Percentiles rank a stretch among this genome's conserved stretches.
These are phyloP conservation scores for Drosophila helvetica DNA, from an alignment of 2,888 invertebrate species.

Conservation along the genomic window DNA sequence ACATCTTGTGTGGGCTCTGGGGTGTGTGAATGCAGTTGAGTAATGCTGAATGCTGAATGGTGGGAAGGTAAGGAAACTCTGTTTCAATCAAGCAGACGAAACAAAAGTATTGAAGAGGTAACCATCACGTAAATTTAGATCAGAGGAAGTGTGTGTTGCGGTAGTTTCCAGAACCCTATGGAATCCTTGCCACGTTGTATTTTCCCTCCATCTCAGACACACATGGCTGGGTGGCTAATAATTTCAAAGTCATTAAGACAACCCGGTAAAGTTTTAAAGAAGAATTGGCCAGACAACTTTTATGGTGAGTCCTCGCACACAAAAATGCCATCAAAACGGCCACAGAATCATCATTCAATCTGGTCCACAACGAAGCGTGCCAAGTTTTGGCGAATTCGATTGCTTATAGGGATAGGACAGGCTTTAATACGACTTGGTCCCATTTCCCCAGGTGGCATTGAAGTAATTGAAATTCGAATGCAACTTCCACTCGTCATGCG, in stretches of 20 bases:
- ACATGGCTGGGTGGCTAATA: slow-evolving; percentile 16
- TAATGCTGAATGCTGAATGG: too few relatives aligned
- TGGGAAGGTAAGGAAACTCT: too few relatives aligned
- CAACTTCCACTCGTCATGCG: slow-evolving; percentile 13
- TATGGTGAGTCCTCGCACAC: slow-evolving; percentile 2
- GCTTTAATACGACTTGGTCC: slow-evolving; percentile 37
- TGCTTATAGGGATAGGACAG: slow-evolving; percentile 6
- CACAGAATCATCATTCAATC: slow-evolving; percentile 36
- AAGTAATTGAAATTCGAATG: slow-evolving; percentile 41
- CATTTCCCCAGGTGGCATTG: slow-evolving; percentile 33
- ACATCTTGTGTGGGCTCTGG: not conserved
- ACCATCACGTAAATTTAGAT: too few relatives aligned
- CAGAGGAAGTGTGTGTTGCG: too few relatives aligned
- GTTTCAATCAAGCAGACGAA: slow-evolving; percentile 6
- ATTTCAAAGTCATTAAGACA: slow-evolving; percentile 72
- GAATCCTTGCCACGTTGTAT: slow-evolving; percentile 31
- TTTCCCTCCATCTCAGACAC: slow-evolving; percentile 6
- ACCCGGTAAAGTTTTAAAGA: slow-evolving; percentile 34
- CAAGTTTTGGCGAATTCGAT: too few relatives aligned
- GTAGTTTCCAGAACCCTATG: not conserved
- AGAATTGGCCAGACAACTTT: slow-evolving; percentile 30
- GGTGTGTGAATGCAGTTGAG: too few relatives aligned
- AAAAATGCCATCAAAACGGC: slow-evolving; percentile 25
- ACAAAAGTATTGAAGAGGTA: too few relatives aligned
- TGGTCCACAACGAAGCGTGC: too few relatives aligned